Conservation (phyloP, 2,797 vertebrate species). For the Octomys mimax region DNA sequence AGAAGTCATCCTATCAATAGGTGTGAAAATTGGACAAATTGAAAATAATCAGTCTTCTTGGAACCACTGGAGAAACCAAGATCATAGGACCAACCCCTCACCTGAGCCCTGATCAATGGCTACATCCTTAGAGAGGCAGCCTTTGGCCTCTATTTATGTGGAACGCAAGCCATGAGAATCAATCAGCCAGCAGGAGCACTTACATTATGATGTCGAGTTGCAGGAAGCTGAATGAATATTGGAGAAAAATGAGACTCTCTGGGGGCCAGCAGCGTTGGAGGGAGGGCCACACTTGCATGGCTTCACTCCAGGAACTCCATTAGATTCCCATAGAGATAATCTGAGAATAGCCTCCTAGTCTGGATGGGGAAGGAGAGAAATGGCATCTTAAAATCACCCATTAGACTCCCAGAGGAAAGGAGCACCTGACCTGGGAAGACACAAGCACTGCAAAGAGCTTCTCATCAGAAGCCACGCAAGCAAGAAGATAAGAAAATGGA, state of each 20-base stretch:
- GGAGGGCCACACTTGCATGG: not conserved
- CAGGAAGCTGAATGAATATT: not conserved
- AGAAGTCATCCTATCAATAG: not conserved
- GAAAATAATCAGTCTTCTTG: slow-evolving; percentile 31
- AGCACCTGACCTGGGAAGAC: not conserved
- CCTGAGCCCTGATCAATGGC: not conserved
- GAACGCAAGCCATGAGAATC: slow-evolving; percentile 35
- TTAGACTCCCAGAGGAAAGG: not conserved
- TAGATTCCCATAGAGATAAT: not conserved
- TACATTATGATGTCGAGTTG: not conserved
- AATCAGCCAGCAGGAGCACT: not conserved
- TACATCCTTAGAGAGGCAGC: not conserved
- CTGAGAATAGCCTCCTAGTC: not conserved
- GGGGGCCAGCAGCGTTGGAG: not conserved
- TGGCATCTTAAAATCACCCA: not conserved
- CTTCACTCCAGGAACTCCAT: not conserved
- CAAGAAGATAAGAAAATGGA: not conserved
- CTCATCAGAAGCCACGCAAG: not conserved
- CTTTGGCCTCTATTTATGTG: not conserved
- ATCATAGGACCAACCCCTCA: not conserved
- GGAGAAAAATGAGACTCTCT: not conserved
- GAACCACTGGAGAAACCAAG: not conserved
- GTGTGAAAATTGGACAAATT: not conserved
- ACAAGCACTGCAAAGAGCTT: not conserved
- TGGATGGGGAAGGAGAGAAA: not conserved